Evolutionary conservation across 2,797 vertebrate genomes (phyloP), one percentile per base, ranked within the genome.

Genomic region (Leuciscus waleckii): DNA sequence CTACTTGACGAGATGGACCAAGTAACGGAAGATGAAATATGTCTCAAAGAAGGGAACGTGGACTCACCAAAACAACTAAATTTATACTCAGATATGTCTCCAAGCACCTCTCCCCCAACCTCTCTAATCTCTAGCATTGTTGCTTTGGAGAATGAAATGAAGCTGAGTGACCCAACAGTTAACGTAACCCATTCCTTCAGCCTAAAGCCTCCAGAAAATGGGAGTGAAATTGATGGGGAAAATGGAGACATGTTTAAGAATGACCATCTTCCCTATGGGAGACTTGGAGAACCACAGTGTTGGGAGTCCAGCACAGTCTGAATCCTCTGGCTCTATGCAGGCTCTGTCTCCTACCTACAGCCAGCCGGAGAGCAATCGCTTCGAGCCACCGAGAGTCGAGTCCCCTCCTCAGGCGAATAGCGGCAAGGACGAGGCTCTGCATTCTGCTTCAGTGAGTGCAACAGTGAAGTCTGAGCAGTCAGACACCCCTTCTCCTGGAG

Each of bases 71-170:
- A 97, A 91, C 96, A 95, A 3, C 94, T 95, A 10, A 92, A 93
- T 63, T 90, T 96, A 32, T 98, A 95, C 89, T 93, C 96, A 6
- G 93, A 94, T 67, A 96, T 96, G 5, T 95, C 97, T 89, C 98
- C 98, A 9, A 95, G 96, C 85, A 87, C 89, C 78, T 95, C 95
- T 43, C 98, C 98, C 0, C 97, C 98, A 1, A 96, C 96, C 73
- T 98, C 97, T 0, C 97, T 98, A 87, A 98, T 99, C 87, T 99
- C 98, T 89, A 99, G 98, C 93, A 98, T 99, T 43, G 97, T 98
- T 69, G 97, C 98, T 61, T 95, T 99, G 92, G 98, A 99, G 94
- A 99, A 99, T 93, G 98, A 99, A 93, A 99, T 99, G 97, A 99
- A 98, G 92, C 97, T 98, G 97, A 98, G 98, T 32, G 98, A 99